Conservation (phyloP, 2,797 vertebrate species). For the Enteromius fasciolatus region DNA sequence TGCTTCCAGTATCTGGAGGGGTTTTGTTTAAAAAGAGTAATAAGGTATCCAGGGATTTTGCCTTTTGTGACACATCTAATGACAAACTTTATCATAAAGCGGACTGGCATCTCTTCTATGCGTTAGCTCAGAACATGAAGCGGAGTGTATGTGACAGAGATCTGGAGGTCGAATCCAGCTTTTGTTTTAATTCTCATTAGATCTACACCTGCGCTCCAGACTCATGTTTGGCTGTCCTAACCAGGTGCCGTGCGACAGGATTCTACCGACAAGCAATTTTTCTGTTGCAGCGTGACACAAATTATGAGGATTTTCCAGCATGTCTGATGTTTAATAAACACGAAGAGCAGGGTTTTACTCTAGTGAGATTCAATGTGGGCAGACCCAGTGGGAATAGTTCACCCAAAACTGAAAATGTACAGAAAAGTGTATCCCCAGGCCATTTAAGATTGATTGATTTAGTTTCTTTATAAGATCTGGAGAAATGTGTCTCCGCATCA, state of each 20-base stretch:
- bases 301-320: not conserved
- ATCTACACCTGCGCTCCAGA: not conserved
- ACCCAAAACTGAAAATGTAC: not conserved
- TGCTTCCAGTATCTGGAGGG: constrained; percentile 50
- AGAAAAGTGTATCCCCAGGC: not conserved
- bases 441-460: not conserved
- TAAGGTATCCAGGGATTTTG: constrained; percentile 54
- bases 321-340: not conserved
- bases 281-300: not conserved
- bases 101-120: not conserved
- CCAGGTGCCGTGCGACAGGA: not conserved
- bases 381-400: not conserved
- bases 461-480: not conserved
- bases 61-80: constrained; percentile 40
- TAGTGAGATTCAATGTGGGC: not conserved
- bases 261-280: not conserved
- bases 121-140: not conserved
- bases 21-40: constrained; percentile 53
- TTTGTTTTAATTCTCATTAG: not conserved
- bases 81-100: not conserved
- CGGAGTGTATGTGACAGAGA: not conserved
- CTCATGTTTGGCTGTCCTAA: not conserved
- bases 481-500: not conserved
- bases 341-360: not conserved
- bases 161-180: not conserved